Base-by-base conservation (phyloP, 2,888 invertebrate species). In the Drosophila testacea region DNA sequence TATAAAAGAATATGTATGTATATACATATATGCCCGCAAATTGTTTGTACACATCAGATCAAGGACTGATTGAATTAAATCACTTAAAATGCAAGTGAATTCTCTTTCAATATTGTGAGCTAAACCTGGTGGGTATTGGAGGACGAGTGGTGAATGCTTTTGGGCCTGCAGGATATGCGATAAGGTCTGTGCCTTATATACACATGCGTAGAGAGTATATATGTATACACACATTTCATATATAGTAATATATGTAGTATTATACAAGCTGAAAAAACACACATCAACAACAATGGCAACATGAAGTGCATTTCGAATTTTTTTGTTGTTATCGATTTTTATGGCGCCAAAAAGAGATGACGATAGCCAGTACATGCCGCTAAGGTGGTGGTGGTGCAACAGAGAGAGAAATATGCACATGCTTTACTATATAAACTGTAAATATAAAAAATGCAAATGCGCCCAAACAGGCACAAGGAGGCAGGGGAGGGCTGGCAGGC, bases 371-470 rank as follows among this genome's bases (percentile, higher is more conserved):
- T 56, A 27, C 47, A 42, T n/a, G 69, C 69, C 11, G 51, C 59
- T 41, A 69, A 68, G 55, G 50, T 10, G 39, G 13, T n/a, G n/a
- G n/a, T n/a, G n/a, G 62, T 11, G 30, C 13, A 5, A 50, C 22
- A 28, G 60, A 57, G 61, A 27, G 28, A 7, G 38, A 10, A 4
- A 27, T 36, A 62, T 34, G 32, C 47, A 52, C 41, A 60, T 69
- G 61, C 68, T 61, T 61, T 47, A 59, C 59, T 71, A 62, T 61
- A 69, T 62, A 66, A 63, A 72, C 79, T 80, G 80, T 71, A 85
- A 85, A 75, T 69, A 83, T 80, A 88, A 86, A 82, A 83, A 83
- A 83, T 83, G 87, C 84, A 83, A 88, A 88, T 83, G 83, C 74
- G 27, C 44, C 48, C 50, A 39, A 54, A 32, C 47, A 46, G 41